Percentiles rank a stretch among this genome's conserved stretches.
These are phyloP conservation scores for Podabrus alpinus DNA, from an alignment of 2,888 invertebrate genomes.

Conservation along the genomic window DNA sequence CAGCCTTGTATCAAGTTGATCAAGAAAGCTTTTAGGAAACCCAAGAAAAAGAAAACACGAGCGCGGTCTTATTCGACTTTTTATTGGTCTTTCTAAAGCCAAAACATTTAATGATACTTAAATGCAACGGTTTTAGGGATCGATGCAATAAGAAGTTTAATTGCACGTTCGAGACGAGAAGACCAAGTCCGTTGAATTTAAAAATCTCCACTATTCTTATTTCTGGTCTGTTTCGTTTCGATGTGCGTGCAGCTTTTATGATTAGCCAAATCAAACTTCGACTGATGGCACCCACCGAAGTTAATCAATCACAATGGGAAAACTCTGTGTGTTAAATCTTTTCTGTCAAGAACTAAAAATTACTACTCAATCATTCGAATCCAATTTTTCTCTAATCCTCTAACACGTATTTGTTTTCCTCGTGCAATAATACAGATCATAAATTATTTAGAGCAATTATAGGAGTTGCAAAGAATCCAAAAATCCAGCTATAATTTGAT, in stretches of 20 bases:
- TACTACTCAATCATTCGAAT: constrained; percentile 13
- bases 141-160: constrained; percentile 6
- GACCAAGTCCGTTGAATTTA: background rate
- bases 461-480: constrained; percentile 9
- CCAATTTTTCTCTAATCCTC: constrained; percentile 13
- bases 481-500: constrained; percentile 18
- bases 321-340: background rate
- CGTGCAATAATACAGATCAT: background rate
- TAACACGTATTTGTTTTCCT: constrained; percentile 9
- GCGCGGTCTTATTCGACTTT: constrained; percentile 15
- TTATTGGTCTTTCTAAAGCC: constrained; percentile 13
- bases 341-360: constrained; percentile 10
- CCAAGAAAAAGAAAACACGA: constrained; percentile 15
- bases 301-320: background rate
- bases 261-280: background rate
- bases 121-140: background rate
- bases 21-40: constrained; percentile 23
- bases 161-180: background rate
- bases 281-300: background rate
- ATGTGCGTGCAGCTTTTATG: background rate
- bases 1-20: constrained; percentile 10
- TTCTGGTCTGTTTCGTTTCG: background rate
- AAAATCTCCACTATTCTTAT: too few species aligned
- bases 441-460: constrained; percentile 19
- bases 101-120: constrained; percentile 4